Percentiles rank a stretch among this genome's conserved stretches.
phyloP scores from a whole-genome alignment of 2,888 invertebrate species.

The Calephelis perditalis region DNA sequence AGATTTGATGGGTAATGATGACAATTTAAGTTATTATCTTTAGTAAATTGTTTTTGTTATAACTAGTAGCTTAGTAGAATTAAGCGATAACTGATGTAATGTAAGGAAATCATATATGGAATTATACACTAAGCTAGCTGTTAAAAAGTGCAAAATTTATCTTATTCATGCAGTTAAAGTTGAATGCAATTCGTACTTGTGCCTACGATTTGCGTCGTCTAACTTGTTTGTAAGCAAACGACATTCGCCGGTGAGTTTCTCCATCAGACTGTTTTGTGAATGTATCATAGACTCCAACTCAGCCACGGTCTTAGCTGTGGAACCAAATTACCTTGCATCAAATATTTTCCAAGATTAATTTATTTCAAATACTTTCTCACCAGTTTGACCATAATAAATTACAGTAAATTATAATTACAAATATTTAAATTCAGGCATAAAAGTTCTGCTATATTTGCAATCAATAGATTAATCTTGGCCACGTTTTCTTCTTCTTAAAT shows the following conservation, averaged over 20 bases:
- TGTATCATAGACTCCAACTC: constrained; percentile 93
- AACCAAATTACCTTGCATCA: constrained; percentile 58
- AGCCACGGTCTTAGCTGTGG: constrained; percentile 91
- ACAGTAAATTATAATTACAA: too few species aligned
- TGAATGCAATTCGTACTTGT: constrained; percentile 85
- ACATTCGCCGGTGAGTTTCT: constrained; percentile 93
- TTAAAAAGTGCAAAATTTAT: constrained; percentile 25
- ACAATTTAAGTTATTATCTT: constrained; percentile 34
- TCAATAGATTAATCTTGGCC: too few species aligned
- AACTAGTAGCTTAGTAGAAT: too few species aligned
- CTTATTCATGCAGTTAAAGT: constrained; percentile 54
- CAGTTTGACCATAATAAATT: background rate
- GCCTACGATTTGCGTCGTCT: constrained; percentile 91
- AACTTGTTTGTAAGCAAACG: constrained; percentile 92
- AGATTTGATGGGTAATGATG: constrained; percentile 57
- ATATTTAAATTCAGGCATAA: too few species aligned
- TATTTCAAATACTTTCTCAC: too few species aligned
- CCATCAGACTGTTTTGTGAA: constrained; percentile 95
- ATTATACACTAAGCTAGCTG: too few species aligned
- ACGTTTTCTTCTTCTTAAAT: too few species aligned
- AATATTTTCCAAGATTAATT: background rate
- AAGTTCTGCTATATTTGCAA: too few species aligned
- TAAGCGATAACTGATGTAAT: too few species aligned
- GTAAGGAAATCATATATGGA: too few species aligned
- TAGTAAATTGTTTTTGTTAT: too few species aligned